A percentile compares a stretch with the other conserved stretches of the same genome.
Evolutionary conservation across 2,888 invertebrate species (phyloP).

Genomic region (Cheiracanthium punctorium): DNA sequence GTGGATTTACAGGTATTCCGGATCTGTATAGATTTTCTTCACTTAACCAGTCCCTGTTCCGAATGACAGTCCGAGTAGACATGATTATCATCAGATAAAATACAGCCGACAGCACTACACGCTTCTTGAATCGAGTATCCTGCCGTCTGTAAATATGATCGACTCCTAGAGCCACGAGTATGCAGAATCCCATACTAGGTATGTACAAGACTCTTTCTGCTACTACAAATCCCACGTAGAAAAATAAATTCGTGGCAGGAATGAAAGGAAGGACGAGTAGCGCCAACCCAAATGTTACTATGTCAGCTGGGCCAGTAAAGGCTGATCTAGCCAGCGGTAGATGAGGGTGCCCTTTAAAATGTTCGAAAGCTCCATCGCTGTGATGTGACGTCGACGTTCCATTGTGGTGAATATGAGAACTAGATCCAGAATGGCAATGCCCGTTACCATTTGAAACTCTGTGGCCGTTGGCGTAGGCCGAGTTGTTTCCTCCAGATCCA

Average conservation of each 20-base stretch:
- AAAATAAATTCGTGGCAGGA: conserved; percentile 96
- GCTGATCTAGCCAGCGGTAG: conserved; percentile 29
- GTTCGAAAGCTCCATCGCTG: neutral
- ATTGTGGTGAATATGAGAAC: neutral
- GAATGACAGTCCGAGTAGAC: conserved; percentile 82
- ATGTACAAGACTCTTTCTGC: conserved; percentile 97
- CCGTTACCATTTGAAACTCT: conserved; percentile 34
- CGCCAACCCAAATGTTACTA: conserved; percentile 78
- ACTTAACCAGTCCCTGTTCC: conserved; percentile 93
- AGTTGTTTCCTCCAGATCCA: neutral
- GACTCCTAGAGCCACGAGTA: conserved; percentile 86
- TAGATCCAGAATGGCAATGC: conserved; percentile 14
- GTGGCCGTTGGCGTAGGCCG: conserved; percentile 28
- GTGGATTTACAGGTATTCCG: conserved; percentile 93
- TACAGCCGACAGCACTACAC: conserved; percentile 19
- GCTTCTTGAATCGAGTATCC: conserved; percentile 25
- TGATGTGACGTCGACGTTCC: neutral
- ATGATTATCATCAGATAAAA: conserved; percentile 21
- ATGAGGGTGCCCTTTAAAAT: neutral
- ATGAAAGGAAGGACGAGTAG: conserved; percentile 93
- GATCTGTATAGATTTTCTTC: conserved; percentile 95
- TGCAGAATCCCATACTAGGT: conserved; percentile 95
- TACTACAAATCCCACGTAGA: conserved; percentile 98
- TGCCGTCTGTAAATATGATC: conserved; percentile 62
- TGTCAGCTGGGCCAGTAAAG: conserved; percentile 78